A percentile compares a stretch with the other conserved stretches of the same genome.
Evolutionary conservation across 2,888 invertebrate genomes (phyloP).

Genomic region (Rosalia funebris): DNA sequence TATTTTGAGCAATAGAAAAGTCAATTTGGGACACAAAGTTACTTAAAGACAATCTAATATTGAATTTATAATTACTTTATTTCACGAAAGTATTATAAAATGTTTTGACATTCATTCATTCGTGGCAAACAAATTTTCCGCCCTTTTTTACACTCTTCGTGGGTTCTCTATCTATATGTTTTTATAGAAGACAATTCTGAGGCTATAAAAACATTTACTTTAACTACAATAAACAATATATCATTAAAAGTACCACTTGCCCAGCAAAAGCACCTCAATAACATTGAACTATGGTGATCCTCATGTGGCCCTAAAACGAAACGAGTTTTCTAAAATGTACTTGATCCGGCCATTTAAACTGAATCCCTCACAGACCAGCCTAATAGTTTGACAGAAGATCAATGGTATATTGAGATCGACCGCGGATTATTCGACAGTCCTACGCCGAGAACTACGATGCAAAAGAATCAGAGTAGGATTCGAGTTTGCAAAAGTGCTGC

Average conservation of each 20-base stretch:
- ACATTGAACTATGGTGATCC: slow-evolving; percentile 41
- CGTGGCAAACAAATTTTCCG: too few relatives aligned
- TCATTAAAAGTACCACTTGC: slow-evolving; percentile 3
- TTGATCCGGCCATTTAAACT: slow-evolving; percentile 43
- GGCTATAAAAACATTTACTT: too few relatives aligned
- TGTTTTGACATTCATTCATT: too few relatives aligned
- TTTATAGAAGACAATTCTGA: too few relatives aligned
- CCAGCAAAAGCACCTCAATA: slow-evolving; percentile 29
- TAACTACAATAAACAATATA: background rate
- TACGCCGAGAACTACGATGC: background rate
- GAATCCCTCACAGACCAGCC: slow-evolving; percentile 30
- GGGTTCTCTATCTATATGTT: too few relatives aligned
- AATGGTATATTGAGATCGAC: slow-evolving; percentile 35
- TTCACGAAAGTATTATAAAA: too few relatives aligned
- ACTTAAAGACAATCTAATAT: too few relatives aligned
- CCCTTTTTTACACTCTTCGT: too few relatives aligned
- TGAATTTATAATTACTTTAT: too few relatives aligned
- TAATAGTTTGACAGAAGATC: slow-evolving; percentile 42
- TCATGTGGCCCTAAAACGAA: slow-evolving; percentile 34
- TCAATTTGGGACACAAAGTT: too few relatives aligned
- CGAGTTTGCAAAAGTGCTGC: slow-evolving; percentile 2
- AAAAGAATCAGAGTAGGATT: background rate
- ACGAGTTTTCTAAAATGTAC: slow-evolving; percentile 44
- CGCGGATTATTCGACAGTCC: slow-evolving; percentile 15
- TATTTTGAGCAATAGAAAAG: too few relatives aligned